A percentile compares a stretch with the other conserved stretches of the same genome.
Evolutionary conservation across 2,888 invertebrate genomes (phyloP).

Genomic region (Drosophila barbarae): DNA sequence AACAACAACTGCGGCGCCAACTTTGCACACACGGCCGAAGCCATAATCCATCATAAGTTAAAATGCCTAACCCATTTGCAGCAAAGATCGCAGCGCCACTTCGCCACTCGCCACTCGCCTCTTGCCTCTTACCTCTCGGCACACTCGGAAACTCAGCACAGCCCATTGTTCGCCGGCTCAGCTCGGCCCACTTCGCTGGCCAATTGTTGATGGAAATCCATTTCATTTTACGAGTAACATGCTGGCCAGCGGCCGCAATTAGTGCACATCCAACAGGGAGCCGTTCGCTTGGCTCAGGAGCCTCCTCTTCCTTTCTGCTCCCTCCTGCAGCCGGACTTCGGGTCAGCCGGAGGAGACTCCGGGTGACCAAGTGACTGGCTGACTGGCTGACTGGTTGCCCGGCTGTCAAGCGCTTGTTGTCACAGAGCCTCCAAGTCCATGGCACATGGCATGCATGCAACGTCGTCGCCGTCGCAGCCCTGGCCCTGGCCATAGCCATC

Average conservation of each 20-base stretch:
- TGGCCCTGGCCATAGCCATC: conserved; percentile 26
- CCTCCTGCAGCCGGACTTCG: neutral
- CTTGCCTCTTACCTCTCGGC: neutral
- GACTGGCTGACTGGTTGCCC: conserved; percentile 19
- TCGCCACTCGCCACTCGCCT: neutral
- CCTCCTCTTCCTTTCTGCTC: neutral
- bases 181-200: conserved; percentile 41
- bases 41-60: conserved; percentile 76
- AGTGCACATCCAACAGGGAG: conserved; percentile 64
- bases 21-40: conserved; percentile 31
- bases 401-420: conserved; percentile 53
- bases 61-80: conserved; percentile 57
- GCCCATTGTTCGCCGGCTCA: conserved; percentile 27
- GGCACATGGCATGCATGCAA: conserved; percentile 52
- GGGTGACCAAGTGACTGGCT: conserved; percentile 26
- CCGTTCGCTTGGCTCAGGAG: conserved; percentile 48
- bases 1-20: conserved; percentile 35
- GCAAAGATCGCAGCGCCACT: conserved; percentile 29
- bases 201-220: conserved; percentile 77
- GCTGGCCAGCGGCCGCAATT: conserved; percentile 75
- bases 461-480: conserved; percentile 28
- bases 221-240: conserved; percentile 75
- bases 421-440: conserved; percentile 33
- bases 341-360: conserved; percentile 9
- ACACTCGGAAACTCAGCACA: conserved; percentile 1